Base-by-base conservation (phyloP, 2,888 invertebrate species). In the Pimpla rufipes region DNA sequence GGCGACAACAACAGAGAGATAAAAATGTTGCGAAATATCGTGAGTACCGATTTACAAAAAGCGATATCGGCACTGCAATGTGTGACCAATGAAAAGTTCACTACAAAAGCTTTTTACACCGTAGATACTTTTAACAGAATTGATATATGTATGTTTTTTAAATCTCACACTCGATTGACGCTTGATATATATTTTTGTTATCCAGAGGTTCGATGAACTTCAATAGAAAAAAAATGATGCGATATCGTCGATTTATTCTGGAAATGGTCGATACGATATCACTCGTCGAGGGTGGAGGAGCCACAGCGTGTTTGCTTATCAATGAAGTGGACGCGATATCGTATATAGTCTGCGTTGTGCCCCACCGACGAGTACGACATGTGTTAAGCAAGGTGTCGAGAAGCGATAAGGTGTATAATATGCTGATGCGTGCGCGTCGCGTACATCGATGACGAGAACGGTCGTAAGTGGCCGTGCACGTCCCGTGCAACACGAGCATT, bases 351-450 rank as follows among this genome's bases (percentile, higher is more conserved):
- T 35, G n/a, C n/a, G 21, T 16, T 37, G 18, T 18, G 62, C 11
- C 29, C 29, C 8, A 62, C 23, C n/a, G 37, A 11, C 37, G 45
- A 18, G 62, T 18, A 59, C 11, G 37, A 45, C 40, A 66, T 42
- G 40, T 66, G 55, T 76, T n/a, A 7, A 13, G 67, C 66, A 67
- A 76, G 67, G 76, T 76, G 67, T 57, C 57, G 57, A 21, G 13
- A 45, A 47, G 67, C 76, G 76, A 76, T 76, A 76, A 76, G 57
- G 55, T 35, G n/a, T n/a, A n/a, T n/a, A 57, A 67, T 74, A 18
- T 35, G 29, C 37, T 18, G 70, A 40, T 55, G 55, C 52, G 16
- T 50, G 47, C 62, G n/a, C 18, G 35, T 21, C 29, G 23, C 42
- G 23, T 18, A 62, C 74, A 57, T 62, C 62, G 37, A 62, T 74